These are phyloP conservation scores for Heptranchias perlo DNA, from an alignment of 2,113 vertebrate genomes.

Conservation along the genomic window DNA sequence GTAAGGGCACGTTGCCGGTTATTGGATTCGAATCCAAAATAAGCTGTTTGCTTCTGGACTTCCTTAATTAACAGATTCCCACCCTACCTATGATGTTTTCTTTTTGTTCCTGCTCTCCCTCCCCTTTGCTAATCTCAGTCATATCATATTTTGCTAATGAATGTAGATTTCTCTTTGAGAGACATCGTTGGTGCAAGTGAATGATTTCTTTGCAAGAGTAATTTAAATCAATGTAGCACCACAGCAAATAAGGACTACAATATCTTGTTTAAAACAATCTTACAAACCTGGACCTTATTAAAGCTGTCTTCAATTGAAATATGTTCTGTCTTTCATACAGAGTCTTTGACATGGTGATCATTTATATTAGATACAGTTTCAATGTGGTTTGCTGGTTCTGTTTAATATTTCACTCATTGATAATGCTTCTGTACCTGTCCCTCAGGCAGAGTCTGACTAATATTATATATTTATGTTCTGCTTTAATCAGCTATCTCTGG, in stretches of 20 bases:
- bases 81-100: background rate
- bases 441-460: background rate
- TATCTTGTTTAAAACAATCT: background rate
- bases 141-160: background rate
- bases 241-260: background rate
- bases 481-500: background rate
- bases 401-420: background rate
- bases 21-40: too few relatives aligned
- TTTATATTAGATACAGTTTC: background rate
- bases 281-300: background rate
- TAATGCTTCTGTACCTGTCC: background rate
- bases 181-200: background rate
- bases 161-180: background rate
- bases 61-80: too few relatives aligned
- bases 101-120: background rate
- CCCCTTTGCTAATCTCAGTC: background rate
- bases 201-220: background rate
- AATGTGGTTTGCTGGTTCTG: background rate
- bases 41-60: too few relatives aligned
- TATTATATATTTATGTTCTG: background rate
- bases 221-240: background rate
- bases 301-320: background rate
- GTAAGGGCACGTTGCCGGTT: too few relatives aligned
- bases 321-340: background rate
- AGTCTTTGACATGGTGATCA: background rate